Evolutionary conservation across 2,113 vertebrate species (phyloP).

Genomic region (Excalfactoria chinensis): DNA sequence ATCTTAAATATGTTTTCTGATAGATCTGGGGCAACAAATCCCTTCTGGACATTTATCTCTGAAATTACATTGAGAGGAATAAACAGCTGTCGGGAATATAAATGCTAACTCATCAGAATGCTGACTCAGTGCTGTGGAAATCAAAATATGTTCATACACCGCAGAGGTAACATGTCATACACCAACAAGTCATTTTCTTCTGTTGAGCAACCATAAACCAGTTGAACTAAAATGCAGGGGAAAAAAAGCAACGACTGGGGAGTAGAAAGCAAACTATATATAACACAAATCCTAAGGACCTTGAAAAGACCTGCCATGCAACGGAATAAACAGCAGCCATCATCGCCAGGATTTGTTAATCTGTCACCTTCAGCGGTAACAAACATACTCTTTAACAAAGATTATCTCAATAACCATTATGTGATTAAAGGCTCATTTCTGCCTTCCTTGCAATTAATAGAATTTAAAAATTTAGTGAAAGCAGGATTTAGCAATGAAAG

Average conservation of each 20-base stretch:
- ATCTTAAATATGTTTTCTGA: conserved; percentile 83
- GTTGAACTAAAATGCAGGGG: conserved; percentile 37
- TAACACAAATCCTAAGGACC: background rate
- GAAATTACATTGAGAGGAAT: conserved; percentile 81
- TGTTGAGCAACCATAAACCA: conserved; percentile 26
- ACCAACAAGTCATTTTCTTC: conserved; percentile 41
- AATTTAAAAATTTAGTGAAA: background rate
- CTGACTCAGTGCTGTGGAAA: conserved; percentile 75
- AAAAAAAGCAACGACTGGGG: background rate
- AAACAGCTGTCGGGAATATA: conserved; percentile 80
- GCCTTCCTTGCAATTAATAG: background rate
- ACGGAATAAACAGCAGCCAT: background rate
- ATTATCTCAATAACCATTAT: background rate
- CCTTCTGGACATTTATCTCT: conserved; percentile 84
- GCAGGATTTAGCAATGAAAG: background rate
- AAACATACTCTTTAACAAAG: background rate
- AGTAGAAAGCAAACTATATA: conserved; percentile 1
- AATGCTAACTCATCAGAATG: conserved; percentile 77
- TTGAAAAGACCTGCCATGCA: background rate
- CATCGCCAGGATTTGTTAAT: background rate
- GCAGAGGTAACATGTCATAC: conserved; percentile 59
- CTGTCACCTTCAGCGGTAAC: background rate
- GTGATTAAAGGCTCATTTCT: background rate
- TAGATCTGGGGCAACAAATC: conserved; percentile 82
- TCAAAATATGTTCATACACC: conserved; percentile 58